Evolutionary conservation across 2,113 vertebrate species (phyloP).

Genomic region (Rousettus leschenaultii): DNA sequence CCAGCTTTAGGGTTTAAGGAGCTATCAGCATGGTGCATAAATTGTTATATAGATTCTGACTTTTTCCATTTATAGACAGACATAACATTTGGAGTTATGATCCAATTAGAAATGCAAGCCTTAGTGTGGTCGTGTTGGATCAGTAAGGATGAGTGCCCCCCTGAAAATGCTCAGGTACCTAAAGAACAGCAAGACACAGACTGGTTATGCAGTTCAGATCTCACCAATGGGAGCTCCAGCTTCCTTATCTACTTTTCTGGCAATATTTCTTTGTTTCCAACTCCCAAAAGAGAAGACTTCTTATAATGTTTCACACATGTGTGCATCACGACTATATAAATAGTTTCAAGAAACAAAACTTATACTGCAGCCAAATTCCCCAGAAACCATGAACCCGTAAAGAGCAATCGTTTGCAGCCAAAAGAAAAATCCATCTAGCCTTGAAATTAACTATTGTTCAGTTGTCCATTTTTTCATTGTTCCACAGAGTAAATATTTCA

Average conservation of each 20-base stretch:
- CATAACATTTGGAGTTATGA: neutral
- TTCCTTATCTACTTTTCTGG: neutral
- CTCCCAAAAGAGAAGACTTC: neutral
- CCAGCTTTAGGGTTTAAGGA: neutral
- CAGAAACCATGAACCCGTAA: constrained; percentile 25
- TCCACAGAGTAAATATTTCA: neutral
- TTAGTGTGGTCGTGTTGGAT: neutral
- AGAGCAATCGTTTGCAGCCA: constrained; percentile 10
- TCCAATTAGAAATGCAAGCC: neutral
- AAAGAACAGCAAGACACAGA: neutral
- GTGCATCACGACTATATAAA: constrained; percentile 6
- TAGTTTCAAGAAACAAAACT: constrained; percentile 53
- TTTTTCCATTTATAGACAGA: neutral
- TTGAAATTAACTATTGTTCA: constrained; percentile 3
- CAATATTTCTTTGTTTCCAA: constrained; percentile 21
- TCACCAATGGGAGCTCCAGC: neutral
- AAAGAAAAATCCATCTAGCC: constrained; percentile 36
- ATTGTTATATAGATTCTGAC: neutral
- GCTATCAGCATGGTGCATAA: neutral
- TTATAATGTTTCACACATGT: constrained; percentile 37
- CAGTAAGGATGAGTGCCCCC: neutral
- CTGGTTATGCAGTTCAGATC: neutral
- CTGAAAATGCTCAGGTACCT: neutral
- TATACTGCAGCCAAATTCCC: constrained; percentile 16
- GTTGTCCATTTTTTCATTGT: neutral